These are phyloP conservation scores for Aplidium turbinatum DNA, from an alignment of 23 tunicate species.

Conservation along the genomic window DNA sequence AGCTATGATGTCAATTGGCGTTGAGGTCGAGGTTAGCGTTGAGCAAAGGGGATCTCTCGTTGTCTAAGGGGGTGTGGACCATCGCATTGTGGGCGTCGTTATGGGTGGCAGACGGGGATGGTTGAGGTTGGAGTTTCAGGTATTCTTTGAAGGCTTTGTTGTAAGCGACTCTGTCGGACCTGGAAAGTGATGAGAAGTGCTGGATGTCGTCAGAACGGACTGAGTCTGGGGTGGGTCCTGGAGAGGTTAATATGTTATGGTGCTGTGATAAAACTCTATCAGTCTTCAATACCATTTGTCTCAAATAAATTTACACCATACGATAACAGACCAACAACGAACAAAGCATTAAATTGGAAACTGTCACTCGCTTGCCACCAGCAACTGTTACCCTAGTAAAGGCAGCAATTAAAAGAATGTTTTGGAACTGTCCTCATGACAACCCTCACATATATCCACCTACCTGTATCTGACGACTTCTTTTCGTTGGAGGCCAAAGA, in stretches of 20 bases:
- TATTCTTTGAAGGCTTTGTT: constrained; percentile 81
- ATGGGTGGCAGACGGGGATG: not conserved
- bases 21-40: constrained; percentile 18
- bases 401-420: too few relatives aligned
- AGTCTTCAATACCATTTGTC: too few relatives aligned
- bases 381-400: too few relatives aligned
- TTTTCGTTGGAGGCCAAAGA: constrained; percentile 1
- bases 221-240: not conserved
- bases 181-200: too few relatives aligned
- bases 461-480: not conserved
- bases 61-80: not conserved
- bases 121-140: constrained; percentile 36
- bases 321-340: too few relatives aligned
- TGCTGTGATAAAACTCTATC: too few relatives aligned
- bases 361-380: too few relatives aligned
- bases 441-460: too few relatives aligned
- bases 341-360: too few relatives aligned
- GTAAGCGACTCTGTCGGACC: constrained; percentile 59
- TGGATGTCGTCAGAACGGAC: too few relatives aligned
- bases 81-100: not conserved
- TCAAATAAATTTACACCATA: too few relatives aligned
- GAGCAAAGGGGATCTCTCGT: constrained; percentile 6
- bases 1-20: constrained; percentile 8
- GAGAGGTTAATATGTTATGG: not conserved
- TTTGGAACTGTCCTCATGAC: too few relatives aligned